A percentile compares a stretch with the other conserved stretches of the same genome.
These are phyloP conservation scores for Nipponacmea schrenckii DNA, from an alignment of 2,888 invertebrate genomes.

Conservation along the genomic window DNA sequence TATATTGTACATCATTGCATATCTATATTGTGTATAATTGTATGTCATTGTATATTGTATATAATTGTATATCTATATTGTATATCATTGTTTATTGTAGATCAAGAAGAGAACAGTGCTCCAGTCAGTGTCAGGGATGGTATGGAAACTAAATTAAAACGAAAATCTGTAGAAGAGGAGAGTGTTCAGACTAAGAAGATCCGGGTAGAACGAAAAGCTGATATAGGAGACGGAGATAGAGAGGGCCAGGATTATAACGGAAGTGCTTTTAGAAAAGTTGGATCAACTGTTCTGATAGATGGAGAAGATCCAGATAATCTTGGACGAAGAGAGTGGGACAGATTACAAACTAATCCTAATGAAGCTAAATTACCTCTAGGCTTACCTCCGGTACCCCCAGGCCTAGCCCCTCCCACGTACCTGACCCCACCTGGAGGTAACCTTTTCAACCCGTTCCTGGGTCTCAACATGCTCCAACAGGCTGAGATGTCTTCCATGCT, in stretches of 20 bases:
- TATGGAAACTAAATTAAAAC: not conserved
- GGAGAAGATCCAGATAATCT: not conserved
- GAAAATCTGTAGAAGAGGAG: not conserved
- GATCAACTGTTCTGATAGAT: conserved; percentile 29
- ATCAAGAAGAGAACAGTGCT: not conserved
- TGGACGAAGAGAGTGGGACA: not conserved
- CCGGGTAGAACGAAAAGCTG: not conserved
- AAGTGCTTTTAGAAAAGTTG: conserved; percentile 62
- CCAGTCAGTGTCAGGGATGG: not conserved
- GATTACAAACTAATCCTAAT: conserved; percentile 9
- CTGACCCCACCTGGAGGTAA: conserved; percentile 16
- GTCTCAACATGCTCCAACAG: conserved; percentile 10
- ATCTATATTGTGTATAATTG: too few relatives aligned
- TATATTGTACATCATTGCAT: too few relatives aligned
- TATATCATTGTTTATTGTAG: too few relatives aligned
- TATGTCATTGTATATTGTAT: too few relatives aligned
- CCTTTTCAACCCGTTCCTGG: conserved; percentile 15
- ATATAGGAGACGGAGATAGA: not conserved
- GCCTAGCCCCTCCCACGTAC: conserved; percentile 14
- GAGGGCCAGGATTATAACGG: conserved; percentile 17
- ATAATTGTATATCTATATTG: too few relatives aligned
- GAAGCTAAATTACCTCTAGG: conserved; percentile 12
- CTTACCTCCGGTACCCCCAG: conserved; percentile 27
- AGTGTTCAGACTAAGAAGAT: not conserved
- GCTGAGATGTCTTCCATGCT: not conserved